These are phyloP conservation scores for Ostrea denselamellosa DNA, from an alignment of 1,140 invertebrate species.

Conservation along the genomic window DNA sequence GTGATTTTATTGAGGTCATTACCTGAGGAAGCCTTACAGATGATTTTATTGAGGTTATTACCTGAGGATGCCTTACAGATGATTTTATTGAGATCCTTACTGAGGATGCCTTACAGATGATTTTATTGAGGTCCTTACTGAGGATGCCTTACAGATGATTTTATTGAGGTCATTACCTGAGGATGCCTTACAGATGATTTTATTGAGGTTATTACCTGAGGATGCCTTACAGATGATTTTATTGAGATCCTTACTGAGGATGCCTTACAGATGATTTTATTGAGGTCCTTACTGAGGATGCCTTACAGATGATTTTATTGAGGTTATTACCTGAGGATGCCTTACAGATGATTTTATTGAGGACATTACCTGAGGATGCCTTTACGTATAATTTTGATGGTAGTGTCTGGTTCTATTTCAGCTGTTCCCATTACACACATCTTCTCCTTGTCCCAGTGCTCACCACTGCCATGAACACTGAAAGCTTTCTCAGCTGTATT, in stretches of 20 bases:
- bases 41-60: background rate
- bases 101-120: too few species aligned
- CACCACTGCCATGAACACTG: constrained; percentile 85
- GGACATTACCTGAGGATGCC: constrained; percentile 83
- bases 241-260: too few species aligned
- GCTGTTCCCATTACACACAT: constrained; percentile 83
- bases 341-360: background rate
- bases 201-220: too few species aligned
- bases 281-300: too few species aligned
- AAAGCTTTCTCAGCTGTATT: constrained; percentile 82
- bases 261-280: too few species aligned
- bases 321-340: too few species aligned
- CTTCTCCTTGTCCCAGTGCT: constrained; percentile 80
- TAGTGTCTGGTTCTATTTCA: constrained; percentile 85
- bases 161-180: too few species aligned
- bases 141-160: background rate
- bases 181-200: too few species aligned
- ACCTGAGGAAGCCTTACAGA: background rate
- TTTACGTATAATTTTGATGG: constrained; percentile 85
- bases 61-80: background rate
- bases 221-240: too few species aligned
- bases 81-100: too few species aligned
- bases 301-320: too few species aligned
- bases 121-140: background rate
- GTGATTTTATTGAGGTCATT: constrained; percentile 15